phyloP scores from a whole-genome alignment of 1,140 invertebrate genomes.

The Calliphora vicina region DNA sequence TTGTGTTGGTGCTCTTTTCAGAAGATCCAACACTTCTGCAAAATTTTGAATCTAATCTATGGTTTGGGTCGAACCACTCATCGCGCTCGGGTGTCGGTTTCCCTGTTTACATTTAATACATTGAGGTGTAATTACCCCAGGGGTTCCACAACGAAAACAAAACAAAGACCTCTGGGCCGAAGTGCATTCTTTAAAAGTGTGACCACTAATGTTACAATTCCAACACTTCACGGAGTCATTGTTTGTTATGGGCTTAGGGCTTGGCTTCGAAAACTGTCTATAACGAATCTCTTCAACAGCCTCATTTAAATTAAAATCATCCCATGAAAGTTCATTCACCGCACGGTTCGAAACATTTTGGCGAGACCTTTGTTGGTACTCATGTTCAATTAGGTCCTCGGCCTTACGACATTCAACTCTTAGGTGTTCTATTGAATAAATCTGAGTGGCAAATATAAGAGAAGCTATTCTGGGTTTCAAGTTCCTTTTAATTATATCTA shows the following conservation, averaged over 20 bases:
- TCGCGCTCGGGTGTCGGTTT: neutral
- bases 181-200: slow-evolving; percentile 33
- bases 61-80: neutral
- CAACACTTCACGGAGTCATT: no score
- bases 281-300: no score
- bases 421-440: neutral
- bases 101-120: neutral
- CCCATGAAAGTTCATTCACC: no score
- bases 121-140: neutral
- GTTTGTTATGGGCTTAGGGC: no score
- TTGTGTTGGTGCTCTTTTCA: neutral
- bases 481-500: neutral
- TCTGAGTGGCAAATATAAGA: neutral
- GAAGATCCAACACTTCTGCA: neutral
- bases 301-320: no score
- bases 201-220: no score
- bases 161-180: slow-evolving; percentile 44
- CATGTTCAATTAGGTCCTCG: no score
- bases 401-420: neutral
- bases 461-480: neutral
- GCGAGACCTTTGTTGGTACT: no score
- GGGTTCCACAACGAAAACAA: slow-evolving; percentile 43
- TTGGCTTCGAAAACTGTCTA: no score
- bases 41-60: neutral
- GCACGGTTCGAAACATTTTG: no score